These are phyloP conservation scores for Temnothorax curvispinosus DNA, from an alignment of 1,140 invertebrate species.

Conservation along the genomic window DNA sequence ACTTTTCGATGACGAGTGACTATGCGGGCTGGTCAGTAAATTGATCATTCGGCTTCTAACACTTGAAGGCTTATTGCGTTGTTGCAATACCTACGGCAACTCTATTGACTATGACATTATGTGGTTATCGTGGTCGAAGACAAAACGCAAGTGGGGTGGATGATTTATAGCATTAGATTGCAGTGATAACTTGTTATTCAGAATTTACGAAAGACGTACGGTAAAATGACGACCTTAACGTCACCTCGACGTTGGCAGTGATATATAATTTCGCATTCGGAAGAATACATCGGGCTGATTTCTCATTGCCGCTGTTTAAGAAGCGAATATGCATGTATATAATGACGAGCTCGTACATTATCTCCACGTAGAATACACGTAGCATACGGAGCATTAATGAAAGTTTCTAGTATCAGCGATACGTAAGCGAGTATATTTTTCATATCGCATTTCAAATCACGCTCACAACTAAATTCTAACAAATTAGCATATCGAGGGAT, in stretches of 20 bases:
- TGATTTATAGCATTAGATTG: constrained; percentile 32
- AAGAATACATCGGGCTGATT: not conserved
- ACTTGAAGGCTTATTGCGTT: constrained; percentile 12
- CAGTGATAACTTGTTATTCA: not conserved
- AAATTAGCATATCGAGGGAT: not conserved
- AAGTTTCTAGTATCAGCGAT: not conserved
- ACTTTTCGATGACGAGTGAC: constrained; percentile 5
- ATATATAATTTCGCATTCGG: constrained; percentile 6
- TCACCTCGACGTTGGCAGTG: not conserved
- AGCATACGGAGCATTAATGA: not conserved
- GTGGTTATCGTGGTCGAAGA: constrained; percentile 21
- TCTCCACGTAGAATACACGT: not conserved
- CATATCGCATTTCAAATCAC: not conserved
- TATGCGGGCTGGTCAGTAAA: constrained; percentile 30
- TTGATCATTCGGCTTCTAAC: constrained; percentile 12
- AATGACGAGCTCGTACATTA: not conserved
- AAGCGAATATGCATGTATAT: not conserved
- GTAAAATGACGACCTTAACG: not conserved
- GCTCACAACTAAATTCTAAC: not conserved
- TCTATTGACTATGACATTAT: constrained; percentile 22
- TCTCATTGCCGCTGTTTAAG: not conserved
- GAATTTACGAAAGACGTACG: not conserved
- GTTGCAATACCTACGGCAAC: constrained; percentile 12
- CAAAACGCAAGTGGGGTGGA: constrained; percentile 1
- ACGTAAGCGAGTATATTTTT: not conserved